Base-by-base conservation (phyloP, 2,113 vertebrate species). In the Spea bombifrons region DNA sequence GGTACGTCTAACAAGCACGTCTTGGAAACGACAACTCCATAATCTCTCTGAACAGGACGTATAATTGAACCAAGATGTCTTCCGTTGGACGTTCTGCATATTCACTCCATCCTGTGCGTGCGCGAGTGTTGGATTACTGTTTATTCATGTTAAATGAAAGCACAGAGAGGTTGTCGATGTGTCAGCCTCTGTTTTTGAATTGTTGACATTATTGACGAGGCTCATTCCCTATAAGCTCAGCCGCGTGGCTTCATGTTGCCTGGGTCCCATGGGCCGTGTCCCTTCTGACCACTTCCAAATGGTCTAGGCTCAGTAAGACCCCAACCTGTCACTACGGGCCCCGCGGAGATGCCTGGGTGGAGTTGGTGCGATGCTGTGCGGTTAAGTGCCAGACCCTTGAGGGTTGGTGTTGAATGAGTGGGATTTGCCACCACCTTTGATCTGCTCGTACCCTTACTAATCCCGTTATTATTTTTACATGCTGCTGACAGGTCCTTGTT, bases 51-150 rank as follows among this genome's bases (percentile, higher is more conserved):
- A 49, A 30, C n/a, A 12, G 45, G 49, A 3, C 16, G 10, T 59
- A 8, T 46, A 73, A 73, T 59, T 59, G 9, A 53, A 46, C n/a
- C 43, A 73, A 73, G 71, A 73, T 73, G 71, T 74, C 15, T 6
- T 13, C 43, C 4, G 5, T 8, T 10, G 53, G 46, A 15, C 1
- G 50, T 7, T 7, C 9, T 6, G 50, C 50, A 6, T 52, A 10
- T 52, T 52, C 6, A 52, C 50, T 52, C 30, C 30, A 30, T 30
- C 30, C 30, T 30, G 30, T 30, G 50, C 50, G 9, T 6, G 9
- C 50, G 1, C 50, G 6, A 52, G 50, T 1, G 50, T 52, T 52
- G 9, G 50, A 52, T 52, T 52, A 52, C 50, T 52, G 50, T 52
- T 7, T 52, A 52, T 52, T 10, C 6, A 52, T 52, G 50, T 52